Percentiles rank a stretch among this genome's conserved stretches.
These are phyloP conservation scores for Clivina fossor DNA, from an alignment of 2,888 invertebrate genomes.

Conservation along the genomic window DNA sequence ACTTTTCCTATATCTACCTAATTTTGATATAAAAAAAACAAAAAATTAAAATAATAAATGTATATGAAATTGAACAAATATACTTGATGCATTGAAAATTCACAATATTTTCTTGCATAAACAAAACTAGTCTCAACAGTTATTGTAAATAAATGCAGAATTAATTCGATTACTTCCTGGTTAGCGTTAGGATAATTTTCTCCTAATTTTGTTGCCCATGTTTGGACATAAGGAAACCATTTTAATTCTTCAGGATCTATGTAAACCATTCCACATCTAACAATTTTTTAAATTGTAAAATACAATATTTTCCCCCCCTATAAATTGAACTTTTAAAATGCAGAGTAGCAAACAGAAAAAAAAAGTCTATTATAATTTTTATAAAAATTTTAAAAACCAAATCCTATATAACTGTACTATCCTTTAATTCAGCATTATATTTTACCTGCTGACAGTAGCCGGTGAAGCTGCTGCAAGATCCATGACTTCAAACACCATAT, in stretches of 20 bases:
- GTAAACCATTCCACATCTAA: constrained; percentile 86
- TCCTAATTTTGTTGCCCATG: constrained; percentile 68
- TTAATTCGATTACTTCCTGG: constrained; percentile 63
- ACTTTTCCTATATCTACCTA: constrained; percentile 84
- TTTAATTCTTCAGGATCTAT: constrained; percentile 82
- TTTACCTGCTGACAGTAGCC: constrained; percentile 74
- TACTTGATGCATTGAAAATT: constrained; percentile 76
- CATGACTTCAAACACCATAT: constrained; percentile 85
- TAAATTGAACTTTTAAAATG: constrained; percentile 5
- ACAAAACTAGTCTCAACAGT: constrained; percentile 68
- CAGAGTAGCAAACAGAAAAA: constrained; percentile 10
- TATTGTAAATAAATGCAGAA: constrained; percentile 65
- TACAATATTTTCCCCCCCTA: too few relatives aligned
- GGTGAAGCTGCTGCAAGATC: constrained; percentile 89
- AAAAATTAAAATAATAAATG: neutral
- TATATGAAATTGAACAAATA: neutral
- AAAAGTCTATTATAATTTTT: neutral
- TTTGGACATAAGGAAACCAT: constrained; percentile 77
- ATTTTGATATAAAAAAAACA: too few relatives aligned
- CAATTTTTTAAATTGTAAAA: too few relatives aligned
- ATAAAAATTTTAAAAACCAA: neutral
- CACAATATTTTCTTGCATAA: constrained; percentile 69
- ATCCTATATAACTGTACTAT: neutral
- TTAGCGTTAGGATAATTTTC: constrained; percentile 54
- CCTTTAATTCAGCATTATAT: neutral